A percentile compares a stretch with the other conserved stretches of the same genome.
phyloP scores from a whole-genome alignment of 2,113 vertebrate species.

The Microtus montanus region DNA sequence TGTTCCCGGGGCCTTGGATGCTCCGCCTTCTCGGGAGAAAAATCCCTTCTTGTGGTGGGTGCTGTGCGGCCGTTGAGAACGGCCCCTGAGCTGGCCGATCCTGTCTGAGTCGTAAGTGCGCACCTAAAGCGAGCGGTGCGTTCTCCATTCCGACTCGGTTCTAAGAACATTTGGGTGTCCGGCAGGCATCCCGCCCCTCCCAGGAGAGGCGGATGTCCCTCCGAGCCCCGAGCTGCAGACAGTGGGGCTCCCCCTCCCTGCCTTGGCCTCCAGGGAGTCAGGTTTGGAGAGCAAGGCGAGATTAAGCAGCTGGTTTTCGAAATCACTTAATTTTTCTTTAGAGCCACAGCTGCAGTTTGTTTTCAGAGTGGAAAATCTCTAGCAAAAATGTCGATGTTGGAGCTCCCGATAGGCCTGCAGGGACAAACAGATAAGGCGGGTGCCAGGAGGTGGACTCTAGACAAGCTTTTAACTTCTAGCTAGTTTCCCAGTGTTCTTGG shows the following conservation, averaged over 20 bases:
- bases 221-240: background rate
- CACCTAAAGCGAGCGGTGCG: too few relatives aligned
- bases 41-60: background rate
- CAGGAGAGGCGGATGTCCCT: background rate
- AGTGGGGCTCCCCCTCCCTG: background rate
- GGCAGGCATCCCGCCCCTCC: background rate
- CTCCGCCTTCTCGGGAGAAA: background rate
- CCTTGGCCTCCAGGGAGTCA: background rate
- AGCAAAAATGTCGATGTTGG: slow-evolving; percentile 23
- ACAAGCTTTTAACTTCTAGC: background rate
- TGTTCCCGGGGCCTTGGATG: background rate
- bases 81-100: background rate
- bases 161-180: background rate
- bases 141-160: background rate
- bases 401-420: background rate
- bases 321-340: background rate
- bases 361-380: slow-evolving; percentile 61
- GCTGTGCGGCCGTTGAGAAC: background rate
- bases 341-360: background rate
- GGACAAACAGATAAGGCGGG: background rate
- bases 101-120: background rate
- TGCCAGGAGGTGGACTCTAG: background rate
- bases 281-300: background rate
- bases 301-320: background rate
- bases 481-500: slow-evolving; percentile 36